Conservation (phyloP, 2,888 invertebrate genomes). For the Hyposoter didymator region DNA sequence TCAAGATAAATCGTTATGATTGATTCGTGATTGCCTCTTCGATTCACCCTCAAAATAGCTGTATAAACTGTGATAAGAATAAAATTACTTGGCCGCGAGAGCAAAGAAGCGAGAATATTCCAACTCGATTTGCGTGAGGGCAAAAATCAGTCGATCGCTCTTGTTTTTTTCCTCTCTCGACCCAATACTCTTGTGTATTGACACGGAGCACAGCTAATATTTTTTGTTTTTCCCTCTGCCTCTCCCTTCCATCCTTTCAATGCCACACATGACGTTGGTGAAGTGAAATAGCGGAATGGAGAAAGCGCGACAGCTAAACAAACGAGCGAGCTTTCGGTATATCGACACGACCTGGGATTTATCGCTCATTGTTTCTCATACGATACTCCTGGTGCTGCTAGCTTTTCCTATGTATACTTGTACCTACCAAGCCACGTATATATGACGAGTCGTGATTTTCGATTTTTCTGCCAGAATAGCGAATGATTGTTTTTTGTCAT, state of each 20-base stretch:
- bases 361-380: conserved; percentile 69
- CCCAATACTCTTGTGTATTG: conserved; percentile 44
- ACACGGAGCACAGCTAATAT: conserved; percentile 62
- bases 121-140: conserved; percentile 30
- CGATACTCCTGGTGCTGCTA: conserved; percentile 57
- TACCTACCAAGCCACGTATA: conserved; percentile 11
- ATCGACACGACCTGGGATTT: conserved; percentile 68
- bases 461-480: conserved; percentile 65
- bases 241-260: conserved; percentile 18
- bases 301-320: conserved; percentile 66
- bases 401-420: conserved; percentile 28
- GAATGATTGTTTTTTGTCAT: conserved; percentile 66
- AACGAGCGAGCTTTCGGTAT: conserved; percentile 66
- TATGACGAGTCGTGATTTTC: conserved; percentile 60
- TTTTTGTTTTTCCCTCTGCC: conserved; percentile 40
- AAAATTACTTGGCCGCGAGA: conserved; percentile 14
- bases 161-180: conserved; percentile 34
- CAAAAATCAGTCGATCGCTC: conserved; percentile 53
- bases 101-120: conserved; percentile 34
- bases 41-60: background rate
- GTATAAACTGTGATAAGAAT: conserved; percentile 17
- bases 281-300: conserved; percentile 66
- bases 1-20: conserved; percentile 25
- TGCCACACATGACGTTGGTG: conserved; percentile 63
- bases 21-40: conserved; percentile 4